These are phyloP conservation scores for Notodonta dromedarius DNA, from an alignment of 2,888 invertebrate species.

Conservation along the genomic window DNA sequence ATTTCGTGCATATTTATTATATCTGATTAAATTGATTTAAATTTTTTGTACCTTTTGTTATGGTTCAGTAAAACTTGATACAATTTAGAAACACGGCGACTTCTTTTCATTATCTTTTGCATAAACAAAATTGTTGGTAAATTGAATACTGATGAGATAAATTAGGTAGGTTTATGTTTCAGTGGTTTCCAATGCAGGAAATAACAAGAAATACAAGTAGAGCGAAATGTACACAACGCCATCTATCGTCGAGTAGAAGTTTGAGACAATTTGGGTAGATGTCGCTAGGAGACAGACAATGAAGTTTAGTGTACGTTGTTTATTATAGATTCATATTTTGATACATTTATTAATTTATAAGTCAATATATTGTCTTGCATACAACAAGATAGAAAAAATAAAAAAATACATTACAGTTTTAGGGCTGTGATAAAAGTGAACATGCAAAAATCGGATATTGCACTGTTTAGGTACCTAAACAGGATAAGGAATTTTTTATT, in stretches of 20 bases:
- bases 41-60: constrained; percentile 3
- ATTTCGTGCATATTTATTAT: constrained; percentile 5
- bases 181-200: background rate
- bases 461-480: too few relatives aligned
- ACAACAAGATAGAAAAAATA: too few relatives aligned
- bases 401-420: too few relatives aligned
- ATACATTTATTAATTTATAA: too few relatives aligned
- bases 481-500: too few relatives aligned
- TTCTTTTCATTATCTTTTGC: background rate
- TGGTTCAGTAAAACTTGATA: constrained; percentile 1
- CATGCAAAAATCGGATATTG: too few relatives aligned
- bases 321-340: too few relatives aligned
- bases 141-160: background rate
- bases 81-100: background rate
- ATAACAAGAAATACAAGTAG: background rate
- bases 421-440: too few relatives aligned
- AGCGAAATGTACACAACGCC: constrained; percentile 53
- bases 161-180: background rate
- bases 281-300: constrained; percentile 52
- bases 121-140: background rate
- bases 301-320: too few relatives aligned
- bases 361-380: too few relatives aligned
- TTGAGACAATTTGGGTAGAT: constrained; percentile 52
- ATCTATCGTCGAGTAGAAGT: constrained; percentile 76
- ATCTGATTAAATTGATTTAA: background rate